phyloP scores from a whole-genome alignment of 2,797 vertebrate genomes.

The Crypturellus tataupa region DNA sequence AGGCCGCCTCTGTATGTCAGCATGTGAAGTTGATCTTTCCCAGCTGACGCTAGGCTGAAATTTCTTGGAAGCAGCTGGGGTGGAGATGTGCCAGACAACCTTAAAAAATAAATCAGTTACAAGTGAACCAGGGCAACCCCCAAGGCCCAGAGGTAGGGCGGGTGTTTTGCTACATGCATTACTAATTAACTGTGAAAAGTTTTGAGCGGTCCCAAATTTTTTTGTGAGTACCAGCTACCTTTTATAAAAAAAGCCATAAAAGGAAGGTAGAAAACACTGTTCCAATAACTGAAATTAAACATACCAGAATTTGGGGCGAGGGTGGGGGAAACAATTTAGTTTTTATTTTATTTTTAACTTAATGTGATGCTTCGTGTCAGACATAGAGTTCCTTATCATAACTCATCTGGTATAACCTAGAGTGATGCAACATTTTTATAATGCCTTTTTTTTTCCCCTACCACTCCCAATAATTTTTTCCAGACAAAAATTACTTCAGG shows the following conservation, averaged over 20 bases:
- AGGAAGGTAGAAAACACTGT: constrained; percentile 34
- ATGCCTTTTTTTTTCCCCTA: not conserved
- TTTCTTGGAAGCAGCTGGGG: constrained; percentile 74
- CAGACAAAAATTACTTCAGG: constrained; percentile 58
- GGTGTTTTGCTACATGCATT: constrained; percentile 77
- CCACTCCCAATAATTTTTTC: constrained; percentile 13
- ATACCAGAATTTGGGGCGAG: not conserved
- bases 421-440: constrained; percentile 49
- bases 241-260: constrained; percentile 71
- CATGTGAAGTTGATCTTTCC: constrained; percentile 77
- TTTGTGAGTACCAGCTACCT: constrained; percentile 73
- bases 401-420: constrained; percentile 47
- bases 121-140: constrained; percentile 73
- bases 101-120: constrained; percentile 79
- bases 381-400: constrained; percentile 40
- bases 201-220: constrained; percentile 64
- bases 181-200: constrained; percentile 81
- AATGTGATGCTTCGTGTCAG: constrained; percentile 24
- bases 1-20: constrained; percentile 75
- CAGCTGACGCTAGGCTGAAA: constrained; percentile 71
- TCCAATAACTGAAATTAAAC: constrained; percentile 68
- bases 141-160: constrained; percentile 73
- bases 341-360: constrained; percentile 43
- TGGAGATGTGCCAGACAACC: constrained; percentile 76
- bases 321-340: not conserved